Base-by-base conservation (phyloP, 2,888 invertebrate genomes). In the Brenthis ino region DNA sequence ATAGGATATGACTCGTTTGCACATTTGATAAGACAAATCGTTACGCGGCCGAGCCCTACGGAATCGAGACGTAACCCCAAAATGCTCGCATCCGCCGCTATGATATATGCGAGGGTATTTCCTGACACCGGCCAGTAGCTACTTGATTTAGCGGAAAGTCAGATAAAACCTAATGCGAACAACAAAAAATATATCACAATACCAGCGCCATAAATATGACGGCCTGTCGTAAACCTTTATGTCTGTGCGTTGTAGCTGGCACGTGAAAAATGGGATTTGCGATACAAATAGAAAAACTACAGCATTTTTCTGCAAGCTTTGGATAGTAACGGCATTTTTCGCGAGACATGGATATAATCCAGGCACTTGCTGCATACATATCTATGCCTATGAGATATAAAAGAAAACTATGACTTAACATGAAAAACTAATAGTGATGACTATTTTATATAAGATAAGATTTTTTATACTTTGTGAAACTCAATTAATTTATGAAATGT, bases 91-190 rank as follows among this genome's bases (percentile, higher is more conserved):
- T 91, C 91, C 90, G 89, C 82, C 81, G 73, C 80, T 80, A 88
- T 92, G 92, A 92, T 89, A 84, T 91, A 93, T 86, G 89, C 87
- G 89, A 85, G 90, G 91, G 89, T 87, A 88, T 86, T 88, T 91
- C 91, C 92, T 90, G 91, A 88, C 91, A 90, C 86, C 91, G 92
- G 92, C 92, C 93, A 92, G 92, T 92, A 88, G 91, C 88, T 92
- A 93, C 93, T 93, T 93, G 92, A 93, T 93, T 92, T 93, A 93
- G 91, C 93, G 93, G 93, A 93, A 93, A 93, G 87, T 86, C 86
- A 93, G 93, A 93, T 93, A 93, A 93, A 93, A 92, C 91, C 90
- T 92, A 92, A 93, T 91, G 91, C 87, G 90, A 90, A 91, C 91
- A 91, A 92, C 91, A 92, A 93, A 93, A 72, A 93, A 92, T 89